These are phyloP conservation scores for Urechis unicinctus DNA, from an alignment of 2,888 invertebrate species.

Conservation along the genomic window DNA sequence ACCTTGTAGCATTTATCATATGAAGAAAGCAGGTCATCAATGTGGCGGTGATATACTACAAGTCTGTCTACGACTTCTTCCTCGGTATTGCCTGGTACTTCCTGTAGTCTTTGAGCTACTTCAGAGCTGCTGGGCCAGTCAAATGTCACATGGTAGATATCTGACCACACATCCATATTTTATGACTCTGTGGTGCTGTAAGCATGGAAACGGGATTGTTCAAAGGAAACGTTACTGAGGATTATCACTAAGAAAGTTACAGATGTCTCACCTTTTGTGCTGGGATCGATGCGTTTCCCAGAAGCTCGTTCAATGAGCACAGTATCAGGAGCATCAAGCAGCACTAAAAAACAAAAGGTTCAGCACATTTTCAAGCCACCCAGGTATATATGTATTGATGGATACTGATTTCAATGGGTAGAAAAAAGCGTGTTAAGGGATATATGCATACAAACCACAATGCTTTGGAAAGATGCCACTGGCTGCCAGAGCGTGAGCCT, in stretches of 20 bases:
- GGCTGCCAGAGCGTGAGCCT: conserved; percentile 43
- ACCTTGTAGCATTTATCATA: conserved; percentile 31
- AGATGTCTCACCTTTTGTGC: conserved; percentile 39
- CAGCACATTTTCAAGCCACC: neutral
- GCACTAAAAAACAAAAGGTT: conserved; percentile 26
- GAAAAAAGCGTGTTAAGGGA: too few relatives aligned
- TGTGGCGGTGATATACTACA: conserved; percentile 39
- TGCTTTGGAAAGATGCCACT: conserved; percentile 48
- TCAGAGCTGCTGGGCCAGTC: conserved; percentile 43
- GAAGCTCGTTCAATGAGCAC: conserved; percentile 48
- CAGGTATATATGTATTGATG: too few relatives aligned
- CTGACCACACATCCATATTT: too few relatives aligned
- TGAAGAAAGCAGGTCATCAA: conserved; percentile 37
- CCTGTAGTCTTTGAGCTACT: conserved; percentile 37
- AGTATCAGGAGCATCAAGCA: conserved; percentile 46
- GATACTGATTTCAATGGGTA: too few relatives aligned
- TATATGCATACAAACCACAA: conserved; percentile 38
- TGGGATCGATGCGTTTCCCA: conserved; percentile 46
- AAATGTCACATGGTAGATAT: conserved; percentile 49
- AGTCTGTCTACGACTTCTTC: conserved; percentile 41
- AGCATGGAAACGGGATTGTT: too few relatives aligned
- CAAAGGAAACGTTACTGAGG: neutral
- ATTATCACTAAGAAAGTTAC: neutral
- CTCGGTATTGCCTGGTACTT: conserved; percentile 36
- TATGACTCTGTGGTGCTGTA: too few relatives aligned